Percentiles rank a stretch among this genome's conserved stretches.
phyloP scores from a whole-genome alignment of 1,140 invertebrate species.

The Aphelenchoides fujianensis region DNA sequence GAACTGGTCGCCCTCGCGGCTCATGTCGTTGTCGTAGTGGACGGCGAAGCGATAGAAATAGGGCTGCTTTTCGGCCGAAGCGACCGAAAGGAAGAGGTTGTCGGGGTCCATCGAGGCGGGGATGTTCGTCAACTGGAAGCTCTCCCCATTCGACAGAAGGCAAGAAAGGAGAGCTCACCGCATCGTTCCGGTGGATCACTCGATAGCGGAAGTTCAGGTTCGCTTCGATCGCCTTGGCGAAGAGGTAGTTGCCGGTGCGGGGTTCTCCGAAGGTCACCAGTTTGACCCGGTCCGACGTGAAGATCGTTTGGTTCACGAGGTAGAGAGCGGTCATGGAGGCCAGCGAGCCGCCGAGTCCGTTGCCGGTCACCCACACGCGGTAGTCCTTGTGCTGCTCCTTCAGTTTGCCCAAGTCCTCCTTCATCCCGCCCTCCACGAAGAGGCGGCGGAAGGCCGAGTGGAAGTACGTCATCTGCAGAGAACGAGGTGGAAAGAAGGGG shows the following conservation, averaged over 20 bases:
- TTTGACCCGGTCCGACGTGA: constrained; percentile 50
- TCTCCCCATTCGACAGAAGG: not conserved
- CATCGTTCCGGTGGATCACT: constrained; percentile 58
- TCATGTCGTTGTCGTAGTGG: constrained; percentile 56
- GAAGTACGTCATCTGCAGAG: constrained; percentile 62
- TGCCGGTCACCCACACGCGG: constrained; percentile 58
- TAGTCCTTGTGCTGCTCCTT: constrained; percentile 54
- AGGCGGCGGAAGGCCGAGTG: constrained; percentile 53
- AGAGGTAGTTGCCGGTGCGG: constrained; percentile 58
- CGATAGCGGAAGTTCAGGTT: constrained; percentile 55
- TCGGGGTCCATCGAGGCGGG: constrained; percentile 59
- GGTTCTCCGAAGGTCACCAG: constrained; percentile 60
- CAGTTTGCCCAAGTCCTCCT: constrained; percentile 54
- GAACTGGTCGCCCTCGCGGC: constrained; percentile 46
- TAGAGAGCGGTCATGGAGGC: constrained; percentile 62
- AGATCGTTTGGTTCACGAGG: constrained; percentile 56
- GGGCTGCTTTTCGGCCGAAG: constrained; percentile 56
- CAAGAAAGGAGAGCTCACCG: constrained; percentile 41
- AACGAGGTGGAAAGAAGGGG: too few relatives aligned
- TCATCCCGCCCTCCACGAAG: constrained; percentile 60
- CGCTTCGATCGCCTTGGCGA: constrained; percentile 57
- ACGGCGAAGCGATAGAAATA: constrained; percentile 59
- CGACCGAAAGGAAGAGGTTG: constrained; percentile 49
- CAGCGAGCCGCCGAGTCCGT: constrained; percentile 55
- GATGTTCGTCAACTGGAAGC: constrained; percentile 56